Evolutionary conservation across 2,113 vertebrate species (phyloP).

Genomic region (Hippoglossus stenolepis): DNA sequence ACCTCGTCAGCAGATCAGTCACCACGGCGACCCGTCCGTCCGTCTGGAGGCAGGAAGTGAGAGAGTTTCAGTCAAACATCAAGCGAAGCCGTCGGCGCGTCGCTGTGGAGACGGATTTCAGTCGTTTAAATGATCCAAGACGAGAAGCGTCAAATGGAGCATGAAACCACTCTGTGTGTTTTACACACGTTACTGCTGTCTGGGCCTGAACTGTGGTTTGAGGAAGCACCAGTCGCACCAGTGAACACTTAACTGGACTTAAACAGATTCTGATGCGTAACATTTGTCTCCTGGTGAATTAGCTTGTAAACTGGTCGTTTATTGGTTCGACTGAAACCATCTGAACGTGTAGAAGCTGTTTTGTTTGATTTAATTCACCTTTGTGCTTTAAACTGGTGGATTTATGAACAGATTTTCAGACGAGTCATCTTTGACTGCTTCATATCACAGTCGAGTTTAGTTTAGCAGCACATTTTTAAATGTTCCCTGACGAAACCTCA

Average conservation of each 20-base stretch:
- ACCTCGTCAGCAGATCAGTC: constrained; percentile 16
- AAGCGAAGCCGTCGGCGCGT: background rate
- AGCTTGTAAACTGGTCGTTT: no score
- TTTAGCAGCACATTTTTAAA: no score
- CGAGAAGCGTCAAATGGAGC: constrained; percentile 34
- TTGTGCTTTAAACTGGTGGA: no score
- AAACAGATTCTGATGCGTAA: no score
- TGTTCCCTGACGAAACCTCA: no score
- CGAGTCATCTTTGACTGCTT: no score
- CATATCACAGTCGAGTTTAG: no score
- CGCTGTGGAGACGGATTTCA: constrained; percentile 20
- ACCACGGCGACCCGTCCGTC: background rate
- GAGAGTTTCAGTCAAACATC: constrained; percentile 42
- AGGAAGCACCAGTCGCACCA: background rate
- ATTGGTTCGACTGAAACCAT: no score
- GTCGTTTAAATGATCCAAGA: constrained; percentile 16
- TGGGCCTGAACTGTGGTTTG: background rate
- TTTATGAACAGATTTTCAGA: no score
- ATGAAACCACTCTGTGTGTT: background rate
- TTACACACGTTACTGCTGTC: background rate
- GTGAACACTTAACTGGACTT: background rate
- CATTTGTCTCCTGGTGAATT: no score
- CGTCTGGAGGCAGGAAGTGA: background rate
- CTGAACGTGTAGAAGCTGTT: no score
- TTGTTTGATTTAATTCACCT: no score